Evolutionary conservation across 2,888 invertebrate genomes (phyloP).

Genomic region (Phlogophora meticulosa): DNA sequence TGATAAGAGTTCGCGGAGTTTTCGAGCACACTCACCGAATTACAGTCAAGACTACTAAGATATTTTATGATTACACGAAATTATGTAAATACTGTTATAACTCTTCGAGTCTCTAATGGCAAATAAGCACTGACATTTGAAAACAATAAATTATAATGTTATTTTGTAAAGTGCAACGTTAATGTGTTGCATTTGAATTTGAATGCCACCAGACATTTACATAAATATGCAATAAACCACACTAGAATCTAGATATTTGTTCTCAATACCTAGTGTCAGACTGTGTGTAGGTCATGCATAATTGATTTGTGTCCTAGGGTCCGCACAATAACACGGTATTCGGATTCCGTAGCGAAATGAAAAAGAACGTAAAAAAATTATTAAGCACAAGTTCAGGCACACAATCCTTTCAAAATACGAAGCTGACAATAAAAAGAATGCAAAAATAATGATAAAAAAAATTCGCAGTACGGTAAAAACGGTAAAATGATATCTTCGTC

Average conservation of each 20-base stretch:
- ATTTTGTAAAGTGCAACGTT: conserved; percentile 52
- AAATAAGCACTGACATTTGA: conserved; percentile 47
- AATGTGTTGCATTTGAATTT: conserved; percentile 39
- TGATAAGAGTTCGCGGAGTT: too few relatives aligned
- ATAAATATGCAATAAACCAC: conserved; percentile 48
- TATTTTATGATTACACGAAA: not conserved
- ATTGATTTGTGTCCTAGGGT: conserved; percentile 13
- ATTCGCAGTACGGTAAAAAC: too few relatives aligned
- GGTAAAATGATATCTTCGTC: too few relatives aligned
- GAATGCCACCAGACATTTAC: conserved; percentile 43
- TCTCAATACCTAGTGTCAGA: conserved; percentile 31
- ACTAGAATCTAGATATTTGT: conserved; percentile 45
- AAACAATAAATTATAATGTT: conserved; percentile 49
- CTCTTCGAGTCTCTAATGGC: conserved; percentile 24
- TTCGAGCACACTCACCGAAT: too few relatives aligned
- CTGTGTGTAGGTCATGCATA: conserved; percentile 21
- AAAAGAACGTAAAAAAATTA: too few relatives aligned
- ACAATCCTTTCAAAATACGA: too few relatives aligned
- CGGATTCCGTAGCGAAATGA: too few relatives aligned
- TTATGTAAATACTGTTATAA: not conserved
- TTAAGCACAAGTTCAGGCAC: too few relatives aligned
- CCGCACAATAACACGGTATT: not conserved
- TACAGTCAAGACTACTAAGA: too few relatives aligned
- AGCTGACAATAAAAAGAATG: too few relatives aligned
- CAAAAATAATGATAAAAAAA: too few relatives aligned